Conservation (phyloP, 2,888 invertebrate species). For the Crematogaster levior region DNA sequence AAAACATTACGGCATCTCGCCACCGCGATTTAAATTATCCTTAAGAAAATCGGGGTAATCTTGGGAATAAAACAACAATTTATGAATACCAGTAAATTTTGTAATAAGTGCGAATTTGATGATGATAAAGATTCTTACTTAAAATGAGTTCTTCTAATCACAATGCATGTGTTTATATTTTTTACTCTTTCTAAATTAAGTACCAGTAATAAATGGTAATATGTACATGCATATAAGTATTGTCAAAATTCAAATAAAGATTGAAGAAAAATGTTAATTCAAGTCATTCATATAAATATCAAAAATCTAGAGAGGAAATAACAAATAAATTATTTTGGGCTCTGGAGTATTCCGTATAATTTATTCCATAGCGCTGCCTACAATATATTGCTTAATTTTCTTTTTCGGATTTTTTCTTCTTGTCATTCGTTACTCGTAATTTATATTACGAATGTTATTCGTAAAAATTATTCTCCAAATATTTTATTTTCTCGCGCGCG, state of each 20-base stretch:
- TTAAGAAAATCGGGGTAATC: too few relatives aligned
- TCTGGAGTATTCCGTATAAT: background rate
- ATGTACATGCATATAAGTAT: background rate
- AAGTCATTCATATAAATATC: background rate
- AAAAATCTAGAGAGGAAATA: background rate
- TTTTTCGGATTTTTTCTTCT: background rate
- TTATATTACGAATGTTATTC: background rate
- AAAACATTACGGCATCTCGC: too few relatives aligned
- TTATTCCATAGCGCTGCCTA: background rate
- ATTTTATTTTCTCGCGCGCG: conserved; percentile 5
- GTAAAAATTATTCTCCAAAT: background rate
- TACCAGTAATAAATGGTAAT: background rate
- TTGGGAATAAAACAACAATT: background rate
- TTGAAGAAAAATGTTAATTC: background rate
- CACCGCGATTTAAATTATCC: too few relatives aligned
- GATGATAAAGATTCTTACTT: background rate
- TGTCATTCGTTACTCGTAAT: background rate
- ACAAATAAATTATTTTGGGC: background rate
- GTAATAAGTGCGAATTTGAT: background rate
- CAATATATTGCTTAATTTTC: background rate
- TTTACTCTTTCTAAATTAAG: background rate
- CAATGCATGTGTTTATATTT: background rate
- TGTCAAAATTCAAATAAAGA: background rate
- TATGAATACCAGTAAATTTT: background rate
- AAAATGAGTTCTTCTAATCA: background rate